Base-by-base conservation (phyloP, 2,797 vertebrate species). In the Typhlichthys eigenmanni region DNA sequence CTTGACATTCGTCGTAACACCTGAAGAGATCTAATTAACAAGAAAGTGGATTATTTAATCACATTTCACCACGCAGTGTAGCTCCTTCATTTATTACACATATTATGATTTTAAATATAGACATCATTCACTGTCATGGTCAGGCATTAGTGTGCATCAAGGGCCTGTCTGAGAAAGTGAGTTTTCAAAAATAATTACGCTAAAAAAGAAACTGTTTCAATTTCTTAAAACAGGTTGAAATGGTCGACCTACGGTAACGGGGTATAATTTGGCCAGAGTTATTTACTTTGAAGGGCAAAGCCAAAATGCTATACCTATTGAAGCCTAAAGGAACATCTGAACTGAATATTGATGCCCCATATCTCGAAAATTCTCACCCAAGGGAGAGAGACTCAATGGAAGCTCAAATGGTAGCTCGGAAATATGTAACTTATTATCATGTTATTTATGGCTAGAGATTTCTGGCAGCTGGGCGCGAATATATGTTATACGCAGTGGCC, bases 21-120 rank as follows among this genome's bases (percentile, higher is more conserved):
- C 86, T 86, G 85, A 86, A 78, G 81, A 82, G 86, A 86, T 87
- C 79, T 85, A 86, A 91, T 89, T 89, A 90, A 84, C 64, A 56
- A 66, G 66, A 68, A 81, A 62, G 24, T 43, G 2, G 66, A 69
- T 75, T 75, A 75, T 86, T 87, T 88, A 84, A 89, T 91, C 87
- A 86, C 70, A 58, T 84, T 76, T 78, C 58, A 70, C 43, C 48
- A 73, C 79, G 75, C 83, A 66, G 61, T 68, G 49, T 61, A 72
- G 74, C 75, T 65, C 75, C 71, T 86, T 75, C 71, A 81, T 88
- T 86, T 86, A 88, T 87, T 86, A 85, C 85, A 87, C 83, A 74
- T 74, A 79, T 82, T 81, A 87, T 83, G 84, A 76, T 74, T 87
- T 88, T 78, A 84, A 85, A 88, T 82, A 76, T 82, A 85, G 81